These are phyloP conservation scores for Polietes domitor DNA, from an alignment of 2,888 invertebrate species.

Conservation along the genomic window DNA sequence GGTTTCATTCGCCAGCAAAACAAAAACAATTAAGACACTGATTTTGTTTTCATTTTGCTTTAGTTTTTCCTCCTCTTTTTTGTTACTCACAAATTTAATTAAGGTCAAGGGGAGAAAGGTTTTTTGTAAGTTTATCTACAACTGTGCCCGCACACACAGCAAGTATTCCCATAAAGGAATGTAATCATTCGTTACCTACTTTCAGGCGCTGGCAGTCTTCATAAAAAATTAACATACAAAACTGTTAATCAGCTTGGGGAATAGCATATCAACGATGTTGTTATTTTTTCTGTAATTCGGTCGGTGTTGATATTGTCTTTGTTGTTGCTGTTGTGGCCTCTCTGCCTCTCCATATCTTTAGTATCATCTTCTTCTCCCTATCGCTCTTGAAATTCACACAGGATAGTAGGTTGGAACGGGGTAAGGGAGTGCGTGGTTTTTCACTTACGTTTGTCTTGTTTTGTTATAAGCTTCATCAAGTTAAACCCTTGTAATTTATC, in stretches of 20 bases:
- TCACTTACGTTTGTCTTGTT: conserved; percentile 13
- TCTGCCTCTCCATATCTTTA: neutral
- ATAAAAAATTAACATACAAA: conserved; percentile 50
- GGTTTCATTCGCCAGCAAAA: neutral
- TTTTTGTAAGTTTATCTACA: neutral
- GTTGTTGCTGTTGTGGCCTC: neutral
- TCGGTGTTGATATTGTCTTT: neutral
- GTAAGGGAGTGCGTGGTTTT: neutral
- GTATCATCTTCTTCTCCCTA: neutral
- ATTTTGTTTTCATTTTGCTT: conserved; percentile 8
- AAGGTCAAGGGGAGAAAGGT: conserved; percentile 51
- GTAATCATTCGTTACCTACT: neutral
- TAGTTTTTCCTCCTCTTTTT: neutral
- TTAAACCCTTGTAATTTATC: conserved; percentile 64
- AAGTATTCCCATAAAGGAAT: neutral
- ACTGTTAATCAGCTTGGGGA: conserved; percentile 57
- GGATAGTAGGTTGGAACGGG: neutral
- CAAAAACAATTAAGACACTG: conserved; percentile 29
- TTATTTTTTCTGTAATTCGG: neutral
- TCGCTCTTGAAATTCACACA: neutral
- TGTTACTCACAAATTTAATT: conserved; percentile 42
- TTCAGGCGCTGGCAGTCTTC: conserved; percentile 19
- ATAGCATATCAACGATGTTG: conserved; percentile 11
- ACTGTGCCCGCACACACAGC: neutral
- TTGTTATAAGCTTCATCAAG: conserved; percentile 48